These are phyloP conservation scores for Drosophila ironensis DNA, from an alignment of 1,140 invertebrate species.

Conservation along the genomic window DNA sequence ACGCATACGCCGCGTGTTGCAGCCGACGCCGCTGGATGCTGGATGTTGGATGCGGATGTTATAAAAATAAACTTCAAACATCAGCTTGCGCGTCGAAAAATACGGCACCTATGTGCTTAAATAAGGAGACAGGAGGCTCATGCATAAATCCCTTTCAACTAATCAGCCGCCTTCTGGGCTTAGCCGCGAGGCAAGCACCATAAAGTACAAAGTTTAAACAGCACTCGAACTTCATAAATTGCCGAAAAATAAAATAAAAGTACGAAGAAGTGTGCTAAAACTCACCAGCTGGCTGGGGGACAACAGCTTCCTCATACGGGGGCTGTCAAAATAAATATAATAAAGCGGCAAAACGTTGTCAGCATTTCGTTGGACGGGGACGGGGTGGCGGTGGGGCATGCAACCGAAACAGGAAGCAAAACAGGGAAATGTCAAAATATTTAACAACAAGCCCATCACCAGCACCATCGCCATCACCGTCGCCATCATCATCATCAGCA, in stretches of 20 bases:
- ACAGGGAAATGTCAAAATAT: slow-evolving; percentile 53
- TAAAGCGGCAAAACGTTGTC: slow-evolving; percentile 48
- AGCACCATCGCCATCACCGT: slow-evolving; percentile 34
- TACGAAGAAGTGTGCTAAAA: neutral
- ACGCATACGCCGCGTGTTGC: slow-evolving; percentile 45
- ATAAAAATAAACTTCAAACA: slow-evolving; percentile 45
- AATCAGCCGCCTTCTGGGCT: slow-evolving; percentile 43
- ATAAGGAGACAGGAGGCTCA: slow-evolving; percentile 36
- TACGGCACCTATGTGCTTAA: slow-evolving; percentile 1
- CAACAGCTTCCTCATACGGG: slow-evolving; percentile 47
- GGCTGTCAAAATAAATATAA: slow-evolving; percentile 55
- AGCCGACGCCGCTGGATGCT: slow-evolving; percentile 1
- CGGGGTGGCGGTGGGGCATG: neutral
- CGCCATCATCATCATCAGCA: slow-evolving; percentile 31
- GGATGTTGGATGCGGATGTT: too few species aligned
- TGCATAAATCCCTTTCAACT: slow-evolving; percentile 68
- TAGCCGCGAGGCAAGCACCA: slow-evolving; percentile 20
- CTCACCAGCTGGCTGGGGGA: slow-evolving; percentile 4
- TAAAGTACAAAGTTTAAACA: slow-evolving; percentile 48
- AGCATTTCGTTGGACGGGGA: slow-evolving; percentile 25
- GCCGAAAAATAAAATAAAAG: slow-evolving; percentile 1
- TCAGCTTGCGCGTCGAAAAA: neutral
- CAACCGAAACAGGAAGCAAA: slow-evolving; percentile 10
- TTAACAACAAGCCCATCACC: slow-evolving; percentile 56
- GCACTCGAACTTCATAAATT: slow-evolving; percentile 49